Evolutionary conservation across 2,113 vertebrate species (phyloP).

Genomic region (Xiphorhynchus elegans): DNA sequence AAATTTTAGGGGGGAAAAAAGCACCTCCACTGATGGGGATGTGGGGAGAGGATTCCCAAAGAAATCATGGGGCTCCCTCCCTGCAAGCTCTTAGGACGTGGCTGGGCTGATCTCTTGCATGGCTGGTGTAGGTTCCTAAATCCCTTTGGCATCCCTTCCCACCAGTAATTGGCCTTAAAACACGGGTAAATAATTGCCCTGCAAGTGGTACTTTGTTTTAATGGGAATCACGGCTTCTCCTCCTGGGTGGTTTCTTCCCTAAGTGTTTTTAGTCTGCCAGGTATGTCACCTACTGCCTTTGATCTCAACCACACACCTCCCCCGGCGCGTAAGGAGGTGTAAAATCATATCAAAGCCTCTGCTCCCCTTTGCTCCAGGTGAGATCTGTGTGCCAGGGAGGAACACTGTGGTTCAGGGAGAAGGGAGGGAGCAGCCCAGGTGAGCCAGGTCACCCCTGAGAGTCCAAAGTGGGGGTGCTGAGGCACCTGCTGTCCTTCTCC

Average conservation of each 20-base stretch:
- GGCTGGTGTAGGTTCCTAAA: not conserved
- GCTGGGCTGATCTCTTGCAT: not conserved
- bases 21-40: no score
- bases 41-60: not conserved
- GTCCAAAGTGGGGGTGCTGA: fast-evolving
- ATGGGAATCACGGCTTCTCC: not conserved
- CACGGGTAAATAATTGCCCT: not conserved
- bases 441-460: fast-evolving
- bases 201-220: not conserved
- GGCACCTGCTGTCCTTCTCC: not conserved
- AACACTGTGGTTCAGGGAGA: not conserved
- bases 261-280: not conserved
- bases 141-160: not conserved
- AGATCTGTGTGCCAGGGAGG: not conserved
- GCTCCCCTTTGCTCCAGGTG: not conserved
- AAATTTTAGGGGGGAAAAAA: not conserved
- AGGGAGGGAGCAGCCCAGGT: not conserved
- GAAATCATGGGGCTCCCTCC: not conserved
- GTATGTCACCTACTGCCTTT: not conserved
- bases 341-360: not conserved
- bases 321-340: not conserved
- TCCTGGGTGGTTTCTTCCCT: not conserved
- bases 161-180: not conserved
- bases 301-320: not conserved
- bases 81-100: not conserved